phyloP scores from a whole-genome alignment of 1,140 invertebrate genomes.

The Drosophila simulans region DNA sequence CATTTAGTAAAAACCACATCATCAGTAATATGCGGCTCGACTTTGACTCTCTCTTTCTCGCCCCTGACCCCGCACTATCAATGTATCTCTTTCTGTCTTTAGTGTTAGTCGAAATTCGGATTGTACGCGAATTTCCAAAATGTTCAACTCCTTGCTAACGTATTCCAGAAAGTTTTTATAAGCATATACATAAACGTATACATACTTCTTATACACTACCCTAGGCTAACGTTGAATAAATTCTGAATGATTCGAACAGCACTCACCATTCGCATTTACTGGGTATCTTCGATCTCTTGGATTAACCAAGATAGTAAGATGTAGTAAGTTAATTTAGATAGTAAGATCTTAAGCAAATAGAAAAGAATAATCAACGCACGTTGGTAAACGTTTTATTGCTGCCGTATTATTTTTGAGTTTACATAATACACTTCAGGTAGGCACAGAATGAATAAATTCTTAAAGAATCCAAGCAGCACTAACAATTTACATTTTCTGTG shows the following conservation, averaged over 20 bases:
- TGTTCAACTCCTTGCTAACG: conserved; percentile 49
- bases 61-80: neutral
- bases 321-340: neutral
- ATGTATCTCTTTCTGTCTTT: conserved; percentile 31
- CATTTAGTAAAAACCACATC: conserved; percentile 18
- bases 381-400: neutral
- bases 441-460: conserved; percentile 53
- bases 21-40: conserved; percentile 33
- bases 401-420: neutral
- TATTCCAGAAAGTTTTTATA: conserved; percentile 64
- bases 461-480: conserved; percentile 32
- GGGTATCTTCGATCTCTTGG: neutral
- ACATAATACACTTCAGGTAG: neutral
- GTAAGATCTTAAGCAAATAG: neutral
- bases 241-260: conserved; percentile 49
- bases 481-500: conserved; percentile 10
- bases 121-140: conserved; percentile 22
- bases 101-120: conserved; percentile 43
- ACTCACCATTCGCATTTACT: neutral
- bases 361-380: too few species aligned
- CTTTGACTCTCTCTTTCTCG: conserved; percentile 9
- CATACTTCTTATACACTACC: conserved; percentile 63
- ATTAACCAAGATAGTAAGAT: too few species aligned
- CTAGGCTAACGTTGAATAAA: conserved; percentile 74
- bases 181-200: conserved; percentile 63